phyloP scores from a whole-genome alignment of 2,113 vertebrate genomes.

The Coreoperca whiteheadi region DNA sequence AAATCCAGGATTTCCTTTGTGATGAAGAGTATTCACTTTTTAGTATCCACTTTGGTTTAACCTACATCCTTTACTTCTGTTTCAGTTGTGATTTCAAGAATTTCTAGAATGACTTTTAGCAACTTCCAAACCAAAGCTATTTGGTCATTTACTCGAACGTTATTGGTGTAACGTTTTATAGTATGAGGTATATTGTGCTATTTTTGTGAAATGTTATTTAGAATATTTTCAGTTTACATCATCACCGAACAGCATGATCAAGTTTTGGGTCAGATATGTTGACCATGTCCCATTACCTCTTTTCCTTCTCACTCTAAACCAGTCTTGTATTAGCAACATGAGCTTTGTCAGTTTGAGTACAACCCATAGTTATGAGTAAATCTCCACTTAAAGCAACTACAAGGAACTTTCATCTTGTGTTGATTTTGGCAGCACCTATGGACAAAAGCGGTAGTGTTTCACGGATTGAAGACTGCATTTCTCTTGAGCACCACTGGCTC shows the following conservation, averaged over 20 bases:
- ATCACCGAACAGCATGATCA: not conserved
- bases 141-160: no score
- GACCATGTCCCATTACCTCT: not conserved
- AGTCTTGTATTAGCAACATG: no score
- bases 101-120: not conserved
- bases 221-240: not conserved
- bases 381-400: not conserved
- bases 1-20: slow-evolving; percentile 12
- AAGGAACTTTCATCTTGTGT: no score
- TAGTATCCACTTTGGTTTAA: not conserved
- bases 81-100: not conserved
- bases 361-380: not conserved
- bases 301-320: not conserved
- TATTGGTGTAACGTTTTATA: no score
- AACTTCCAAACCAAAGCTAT: not conserved
- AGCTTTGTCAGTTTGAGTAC: not conserved
- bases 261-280: not conserved
- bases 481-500: no score
- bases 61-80: not conserved
- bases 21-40: not conserved
- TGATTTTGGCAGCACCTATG: no score
- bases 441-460: no score
- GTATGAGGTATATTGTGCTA: no score
- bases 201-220: not conserved
- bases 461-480: no score